A percentile compares a stretch with the other conserved stretches of the same genome.
phyloP scores from a whole-genome alignment of 2,888 invertebrate species.

The Leptopterna dolabrata region DNA sequence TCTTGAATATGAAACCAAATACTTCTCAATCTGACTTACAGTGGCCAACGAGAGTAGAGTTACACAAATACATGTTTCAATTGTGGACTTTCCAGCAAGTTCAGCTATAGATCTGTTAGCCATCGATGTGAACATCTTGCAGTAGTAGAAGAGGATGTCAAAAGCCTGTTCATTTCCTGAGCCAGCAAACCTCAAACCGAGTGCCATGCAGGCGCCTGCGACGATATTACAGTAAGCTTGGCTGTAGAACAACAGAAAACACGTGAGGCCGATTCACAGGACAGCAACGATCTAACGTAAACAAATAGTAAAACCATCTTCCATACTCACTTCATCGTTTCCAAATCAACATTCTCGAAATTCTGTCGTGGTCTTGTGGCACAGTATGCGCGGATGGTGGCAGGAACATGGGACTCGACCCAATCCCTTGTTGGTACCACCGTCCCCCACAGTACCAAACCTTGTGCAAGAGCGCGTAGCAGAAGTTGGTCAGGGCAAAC shows the following conservation, averaged over 20 bases:
- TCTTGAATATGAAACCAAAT: not conserved
- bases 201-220: slow-evolving; percentile 92
- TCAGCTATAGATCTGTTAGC: slow-evolving; percentile 81
- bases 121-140: slow-evolving; percentile 76
- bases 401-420: slow-evolving; percentile 86
- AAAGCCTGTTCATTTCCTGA: slow-evolving; percentile 86
- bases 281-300: too few relatives aligned
- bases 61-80: slow-evolving; percentile 89
- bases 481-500: slow-evolving; percentile 92
- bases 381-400: slow-evolving; percentile 79
- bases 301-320: not conserved
- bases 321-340: slow-evolving; percentile 86
- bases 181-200: slow-evolving; percentile 94
- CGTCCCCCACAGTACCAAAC: slow-evolving; percentile 88
- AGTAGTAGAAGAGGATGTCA: slow-evolving; percentile 80
- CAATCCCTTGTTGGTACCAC: slow-evolving; percentile 85
- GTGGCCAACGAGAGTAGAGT: slow-evolving; percentile 84
- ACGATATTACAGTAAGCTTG: slow-evolving; percentile 97
- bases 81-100: slow-evolving; percentile 88
- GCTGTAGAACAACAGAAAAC: slow-evolving; percentile 69
- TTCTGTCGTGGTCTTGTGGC: slow-evolving; percentile 79
- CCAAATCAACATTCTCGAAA: slow-evolving; percentile 79
- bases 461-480: slow-evolving; percentile 82
- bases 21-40: slow-evolving; percentile 69
- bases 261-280: too few relatives aligned